phyloP scores from a whole-genome alignment of 2,888 invertebrate species.

The Itoplectis maculator region DNA sequence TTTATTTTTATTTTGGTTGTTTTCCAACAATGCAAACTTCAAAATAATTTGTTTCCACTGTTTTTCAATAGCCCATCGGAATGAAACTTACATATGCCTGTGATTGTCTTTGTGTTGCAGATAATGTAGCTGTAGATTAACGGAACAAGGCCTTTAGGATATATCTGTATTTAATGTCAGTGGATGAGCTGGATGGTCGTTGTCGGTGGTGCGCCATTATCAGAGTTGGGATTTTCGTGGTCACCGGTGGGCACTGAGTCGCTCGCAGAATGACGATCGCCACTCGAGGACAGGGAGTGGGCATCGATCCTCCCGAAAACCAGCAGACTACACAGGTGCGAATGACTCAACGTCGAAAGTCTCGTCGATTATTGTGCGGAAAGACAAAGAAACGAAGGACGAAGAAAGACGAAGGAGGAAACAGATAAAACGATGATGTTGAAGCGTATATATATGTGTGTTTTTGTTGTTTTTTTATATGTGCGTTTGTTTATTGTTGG shows the following conservation, averaged over 20 bases:
- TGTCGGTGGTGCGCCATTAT: constrained; percentile 80
- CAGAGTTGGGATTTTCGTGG: constrained; percentile 78
- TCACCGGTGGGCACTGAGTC: constrained; percentile 69
- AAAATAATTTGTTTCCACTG: too few species aligned
- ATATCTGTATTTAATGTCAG: constrained; percentile 83
- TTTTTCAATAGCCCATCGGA: background rate
- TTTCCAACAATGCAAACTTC: too few species aligned
- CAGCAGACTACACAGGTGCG: constrained; percentile 82
- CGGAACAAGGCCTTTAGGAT: constrained; percentile 83
- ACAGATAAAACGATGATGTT: too few species aligned
- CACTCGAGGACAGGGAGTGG: constrained; percentile 87
- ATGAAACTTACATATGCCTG: background rate
- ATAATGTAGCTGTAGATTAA: constrained; percentile 84
- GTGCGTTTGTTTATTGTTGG: constrained; percentile 16
- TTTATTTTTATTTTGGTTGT: too few species aligned
- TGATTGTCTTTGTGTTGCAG: constrained; percentile 79
- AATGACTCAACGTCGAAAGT: background rate
- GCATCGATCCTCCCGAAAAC: constrained; percentile 86
- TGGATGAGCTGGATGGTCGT: constrained; percentile 82
- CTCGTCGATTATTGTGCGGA: background rate
- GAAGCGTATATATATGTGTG: too few species aligned
- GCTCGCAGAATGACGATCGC: constrained; percentile 87
- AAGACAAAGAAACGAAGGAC: background rate
- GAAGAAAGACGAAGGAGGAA: too few species aligned
- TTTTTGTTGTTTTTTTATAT: too few species aligned